These are phyloP conservation scores for Poeciliopsis turneri DNA, from an alignment of 2,797 vertebrate species.

Conservation along the genomic window DNA sequence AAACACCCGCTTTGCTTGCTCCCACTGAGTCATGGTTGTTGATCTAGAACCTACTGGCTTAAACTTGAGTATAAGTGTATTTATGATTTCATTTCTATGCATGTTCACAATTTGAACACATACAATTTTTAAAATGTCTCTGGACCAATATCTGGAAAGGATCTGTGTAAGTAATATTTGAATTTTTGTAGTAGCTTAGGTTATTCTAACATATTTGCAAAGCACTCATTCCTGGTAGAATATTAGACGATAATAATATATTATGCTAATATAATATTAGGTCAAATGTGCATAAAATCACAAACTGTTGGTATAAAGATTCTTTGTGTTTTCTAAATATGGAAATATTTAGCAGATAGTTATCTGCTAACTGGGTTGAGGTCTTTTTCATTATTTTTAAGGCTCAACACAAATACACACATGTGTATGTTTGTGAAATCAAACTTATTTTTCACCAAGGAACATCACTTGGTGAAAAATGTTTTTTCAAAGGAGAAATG, in stretches of 20 bases:
- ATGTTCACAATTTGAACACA: slow-evolving; percentile 69
- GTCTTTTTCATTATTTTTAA: neutral
- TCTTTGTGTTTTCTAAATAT: neutral
- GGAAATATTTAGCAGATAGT: neutral
- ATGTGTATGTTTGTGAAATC: neutral
- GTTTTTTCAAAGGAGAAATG: neutral
- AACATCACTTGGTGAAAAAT: neutral
- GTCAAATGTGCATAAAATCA: neutral
- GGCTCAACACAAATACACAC: neutral
- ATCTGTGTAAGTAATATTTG: slow-evolving; percentile 47
- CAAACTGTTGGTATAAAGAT: neutral
- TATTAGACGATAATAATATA: neutral
- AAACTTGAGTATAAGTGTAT: slow-evolving; percentile 73
- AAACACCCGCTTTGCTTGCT: slow-evolving; percentile 14
- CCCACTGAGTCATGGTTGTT: slow-evolving; percentile 60
- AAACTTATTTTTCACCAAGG: neutral
- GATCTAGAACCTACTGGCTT: slow-evolving; percentile 64
- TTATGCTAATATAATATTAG: slow-evolving; percentile 4
- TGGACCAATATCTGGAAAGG: slow-evolving; percentile 43
- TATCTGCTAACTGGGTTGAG: neutral
- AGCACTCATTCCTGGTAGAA: neutral
- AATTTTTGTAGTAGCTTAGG: slow-evolving; percentile 21
- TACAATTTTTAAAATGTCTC: slow-evolving; percentile 71
- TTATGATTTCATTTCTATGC: slow-evolving; percentile 82
- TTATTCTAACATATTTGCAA: slow-evolving; percentile 14